These are phyloP conservation scores for Ceyx cyanopectus DNA, from an alignment of 2,113 vertebrate species.

Conservation along the genomic window DNA sequence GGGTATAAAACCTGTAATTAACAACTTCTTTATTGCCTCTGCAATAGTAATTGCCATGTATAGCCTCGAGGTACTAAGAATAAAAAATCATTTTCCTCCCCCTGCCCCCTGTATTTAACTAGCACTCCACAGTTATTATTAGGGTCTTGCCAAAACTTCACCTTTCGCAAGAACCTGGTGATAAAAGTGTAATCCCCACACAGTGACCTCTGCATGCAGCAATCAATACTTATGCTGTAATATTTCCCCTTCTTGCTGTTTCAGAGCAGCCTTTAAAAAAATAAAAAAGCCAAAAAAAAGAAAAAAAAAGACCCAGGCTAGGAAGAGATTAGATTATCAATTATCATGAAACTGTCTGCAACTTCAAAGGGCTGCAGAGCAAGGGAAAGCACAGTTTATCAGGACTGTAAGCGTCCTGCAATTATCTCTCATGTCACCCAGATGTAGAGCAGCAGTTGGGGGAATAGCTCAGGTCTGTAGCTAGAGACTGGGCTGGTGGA, in stretches of 20 bases:
- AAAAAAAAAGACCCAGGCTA: slow-evolving; percentile 22
- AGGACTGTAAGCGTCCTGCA: slow-evolving; percentile 61
- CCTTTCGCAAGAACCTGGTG: slow-evolving; percentile 56
- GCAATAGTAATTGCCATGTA: slow-evolving; percentile 79
- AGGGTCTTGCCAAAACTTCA: slow-evolving; percentile 62
- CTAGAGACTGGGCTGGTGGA: slow-evolving; percentile 31
- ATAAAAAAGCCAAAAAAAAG: not conserved
- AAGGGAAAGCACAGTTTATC: slow-evolving; percentile 78
- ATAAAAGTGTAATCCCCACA: slow-evolving; percentile 49
- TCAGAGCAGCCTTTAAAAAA: slow-evolving; percentile 29
- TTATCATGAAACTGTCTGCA: slow-evolving; percentile 79
- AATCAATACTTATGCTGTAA: slow-evolving; percentile 65
- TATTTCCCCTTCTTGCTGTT: slow-evolving; percentile 69
- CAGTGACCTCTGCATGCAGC: slow-evolving; percentile 65
- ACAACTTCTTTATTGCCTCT: slow-evolving; percentile 84
- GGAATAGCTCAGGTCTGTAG: slow-evolving; percentile 36
- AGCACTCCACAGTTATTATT: slow-evolving; percentile 32
- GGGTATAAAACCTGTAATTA: slow-evolving; percentile 87
- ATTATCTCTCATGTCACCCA: slow-evolving; percentile 78
- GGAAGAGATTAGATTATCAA: slow-evolving; percentile 82
- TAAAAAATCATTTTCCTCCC: slow-evolving; percentile 75
- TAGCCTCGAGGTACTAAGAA: slow-evolving; percentile 82
- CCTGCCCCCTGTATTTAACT: slow-evolving; percentile 41
- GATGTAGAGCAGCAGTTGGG: slow-evolving; percentile 73
- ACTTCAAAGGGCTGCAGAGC: slow-evolving; percentile 79